Evolutionary conservation across 2,888 invertebrate species (phyloP).

Genomic region (Euclidia mi): DNA sequence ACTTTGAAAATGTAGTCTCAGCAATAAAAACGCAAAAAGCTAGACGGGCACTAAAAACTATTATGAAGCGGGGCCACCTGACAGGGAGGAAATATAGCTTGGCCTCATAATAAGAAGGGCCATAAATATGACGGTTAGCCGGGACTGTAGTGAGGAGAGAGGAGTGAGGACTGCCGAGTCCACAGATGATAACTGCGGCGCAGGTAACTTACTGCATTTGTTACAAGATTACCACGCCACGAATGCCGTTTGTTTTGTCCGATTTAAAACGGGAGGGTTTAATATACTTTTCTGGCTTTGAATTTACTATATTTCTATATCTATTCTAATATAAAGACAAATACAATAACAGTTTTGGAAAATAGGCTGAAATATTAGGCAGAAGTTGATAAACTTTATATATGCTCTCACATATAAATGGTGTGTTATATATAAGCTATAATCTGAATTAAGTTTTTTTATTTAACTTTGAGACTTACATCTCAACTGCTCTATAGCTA

Average conservation of each 20-base stretch:
- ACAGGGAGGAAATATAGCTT: constrained; percentile 58
- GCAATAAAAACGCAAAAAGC: constrained; percentile 36
- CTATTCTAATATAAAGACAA: too few species aligned
- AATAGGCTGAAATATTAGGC: too few species aligned
- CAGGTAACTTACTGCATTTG: constrained; percentile 34
- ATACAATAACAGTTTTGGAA: too few species aligned
- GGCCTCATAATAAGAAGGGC: constrained; percentile 68
- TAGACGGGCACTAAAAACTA: constrained; percentile 50
- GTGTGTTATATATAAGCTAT: too few species aligned
- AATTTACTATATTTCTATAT: too few species aligned
- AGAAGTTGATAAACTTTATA: too few species aligned
- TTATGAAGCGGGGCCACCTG: constrained; percentile 56
- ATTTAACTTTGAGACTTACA: too few species aligned
- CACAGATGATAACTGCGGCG: constrained; percentile 36
- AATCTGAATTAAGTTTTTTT: too few species aligned
- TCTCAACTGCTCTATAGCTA: too few species aligned
- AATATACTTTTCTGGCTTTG: too few species aligned
- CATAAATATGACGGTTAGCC: constrained; percentile 73
- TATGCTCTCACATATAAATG: too few species aligned
- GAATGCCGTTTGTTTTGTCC: not conserved
- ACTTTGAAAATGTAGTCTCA: not conserved
- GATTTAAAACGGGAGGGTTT: constrained; percentile 3
- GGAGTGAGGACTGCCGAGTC: constrained; percentile 36
- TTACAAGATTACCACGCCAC: constrained; percentile 18
- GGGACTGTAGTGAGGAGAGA: too few species aligned